Evolutionary conservation across 2,797 vertebrate genomes (phyloP).

Genomic region (Eleutherodactylus coqui): DNA sequence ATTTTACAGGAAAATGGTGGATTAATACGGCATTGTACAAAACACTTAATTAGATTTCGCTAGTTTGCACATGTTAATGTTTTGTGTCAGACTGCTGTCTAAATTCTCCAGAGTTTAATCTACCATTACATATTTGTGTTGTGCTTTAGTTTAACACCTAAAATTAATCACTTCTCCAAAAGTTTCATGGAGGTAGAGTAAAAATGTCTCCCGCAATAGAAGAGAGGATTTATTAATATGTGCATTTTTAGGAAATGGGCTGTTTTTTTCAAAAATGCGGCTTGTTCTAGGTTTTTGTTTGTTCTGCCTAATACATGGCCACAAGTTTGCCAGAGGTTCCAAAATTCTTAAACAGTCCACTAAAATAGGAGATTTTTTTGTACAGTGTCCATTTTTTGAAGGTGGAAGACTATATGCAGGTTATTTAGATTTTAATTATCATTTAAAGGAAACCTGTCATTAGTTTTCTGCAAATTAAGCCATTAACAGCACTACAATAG

Average conservation of each 20-base stretch:
- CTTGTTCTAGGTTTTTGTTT: neutral
- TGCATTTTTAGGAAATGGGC: too few species aligned
- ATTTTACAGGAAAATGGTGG: constrained; percentile 28
- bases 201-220: neutral
- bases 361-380: neutral
- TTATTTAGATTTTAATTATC: too few species aligned
- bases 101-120: constrained; percentile 24
- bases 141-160: constrained; percentile 32
- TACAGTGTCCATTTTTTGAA: too few species aligned
- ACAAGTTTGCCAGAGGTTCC: neutral
- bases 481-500: too few species aligned
- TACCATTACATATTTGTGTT: constrained; percentile 33
- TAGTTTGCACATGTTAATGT: constrained; percentile 45
- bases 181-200: constrained; percentile 19
- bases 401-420: too few species aligned
- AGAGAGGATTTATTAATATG: neutral
- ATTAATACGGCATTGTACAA: constrained; percentile 38
- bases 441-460: too few species aligned
- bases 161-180: constrained; percentile 23
- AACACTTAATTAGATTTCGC: constrained; percentile 52
- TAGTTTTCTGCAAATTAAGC: too few species aligned
- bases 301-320: too few species aligned
- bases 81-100: constrained; percentile 45
- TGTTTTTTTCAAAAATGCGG: too few species aligned
- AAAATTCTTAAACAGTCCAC: neutral